phyloP scores from a whole-genome alignment of 2,113 vertebrate genomes.

The Uria lomvia region DNA sequence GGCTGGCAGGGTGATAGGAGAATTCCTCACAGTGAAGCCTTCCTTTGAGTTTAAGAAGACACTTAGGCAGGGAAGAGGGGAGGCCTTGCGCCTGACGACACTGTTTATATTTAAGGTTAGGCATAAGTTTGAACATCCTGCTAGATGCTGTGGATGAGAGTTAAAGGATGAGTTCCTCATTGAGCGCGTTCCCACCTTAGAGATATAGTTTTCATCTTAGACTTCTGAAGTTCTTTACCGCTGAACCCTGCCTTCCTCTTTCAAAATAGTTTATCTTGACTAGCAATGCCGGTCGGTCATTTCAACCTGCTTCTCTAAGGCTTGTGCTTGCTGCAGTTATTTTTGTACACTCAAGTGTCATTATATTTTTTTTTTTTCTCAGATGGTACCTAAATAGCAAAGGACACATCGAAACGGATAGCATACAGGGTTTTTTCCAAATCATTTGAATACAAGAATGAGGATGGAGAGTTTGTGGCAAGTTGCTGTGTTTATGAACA shows the following conservation, averaged over 20 bases:
- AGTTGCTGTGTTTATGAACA: background rate
- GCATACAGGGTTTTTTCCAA: background rate
- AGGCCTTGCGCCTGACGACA: background rate
- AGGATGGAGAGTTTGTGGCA: background rate
- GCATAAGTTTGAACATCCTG: background rate
- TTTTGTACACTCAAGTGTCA: background rate
- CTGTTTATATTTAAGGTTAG: background rate
- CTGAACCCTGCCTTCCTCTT: background rate
- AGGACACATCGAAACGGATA: background rate
- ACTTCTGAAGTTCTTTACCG: background rate
- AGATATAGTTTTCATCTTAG: background rate
- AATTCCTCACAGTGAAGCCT: background rate
- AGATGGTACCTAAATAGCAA: background rate
- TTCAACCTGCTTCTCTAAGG: background rate
- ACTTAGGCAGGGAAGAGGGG: background rate
- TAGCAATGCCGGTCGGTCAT: background rate
- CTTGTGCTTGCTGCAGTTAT: background rate
- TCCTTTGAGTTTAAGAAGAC: background rate
- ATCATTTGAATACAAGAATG: background rate
- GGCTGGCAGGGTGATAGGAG: background rate
- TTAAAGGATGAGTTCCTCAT: background rate
- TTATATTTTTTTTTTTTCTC: background rate
- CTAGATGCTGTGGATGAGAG: background rate
- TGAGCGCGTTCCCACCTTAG: background rate
- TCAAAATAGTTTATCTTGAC: background rate